Conservation (phyloP, 2,797 vertebrate species). For the Eleutherodactylus coqui region DNA sequence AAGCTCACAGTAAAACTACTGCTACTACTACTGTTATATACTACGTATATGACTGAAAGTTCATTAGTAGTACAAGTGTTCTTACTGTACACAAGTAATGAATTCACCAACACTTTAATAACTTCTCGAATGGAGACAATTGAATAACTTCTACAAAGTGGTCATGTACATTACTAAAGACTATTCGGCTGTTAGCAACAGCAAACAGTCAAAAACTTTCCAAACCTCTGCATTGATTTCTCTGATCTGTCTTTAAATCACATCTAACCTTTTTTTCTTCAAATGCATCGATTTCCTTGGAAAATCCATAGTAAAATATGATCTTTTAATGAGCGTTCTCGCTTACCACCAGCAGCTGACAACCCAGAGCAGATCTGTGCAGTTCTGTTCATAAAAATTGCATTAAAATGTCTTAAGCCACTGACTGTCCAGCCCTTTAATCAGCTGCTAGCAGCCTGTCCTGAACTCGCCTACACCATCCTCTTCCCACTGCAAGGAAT, state of each 20-base stretch:
- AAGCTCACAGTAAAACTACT: background rate
- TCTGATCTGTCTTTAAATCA: background rate
- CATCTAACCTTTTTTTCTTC: conserved; percentile 4
- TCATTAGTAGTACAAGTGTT: background rate
- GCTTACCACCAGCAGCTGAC: conserved; percentile 49
- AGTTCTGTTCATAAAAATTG: conserved; percentile 31
- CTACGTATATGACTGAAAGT: background rate
- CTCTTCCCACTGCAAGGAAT: conserved; percentile 26
- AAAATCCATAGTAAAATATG: conserved; percentile 47
- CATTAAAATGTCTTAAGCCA: conserved; percentile 9
- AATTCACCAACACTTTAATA: background rate
- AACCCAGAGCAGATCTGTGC: conserved; percentile 1
- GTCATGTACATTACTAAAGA: background rate
- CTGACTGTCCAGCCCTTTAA: background rate
- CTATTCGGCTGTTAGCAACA: background rate
- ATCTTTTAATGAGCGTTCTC: conserved; percentile 30
- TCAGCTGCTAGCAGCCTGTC: conserved; percentile 6
- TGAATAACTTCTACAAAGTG: background rate
- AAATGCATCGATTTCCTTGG: conserved; percentile 27
- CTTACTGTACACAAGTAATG: background rate
- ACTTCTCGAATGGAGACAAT: background rate
- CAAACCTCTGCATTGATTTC: background rate
- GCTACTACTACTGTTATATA: background rate
- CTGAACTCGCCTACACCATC: background rate
- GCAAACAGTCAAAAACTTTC: background rate